Percentiles rank a stretch among this genome's conserved stretches.
These are phyloP conservation scores for Anguilla anguilla DNA, from an alignment of 2,797 vertebrate species.

Conservation along the genomic window DNA sequence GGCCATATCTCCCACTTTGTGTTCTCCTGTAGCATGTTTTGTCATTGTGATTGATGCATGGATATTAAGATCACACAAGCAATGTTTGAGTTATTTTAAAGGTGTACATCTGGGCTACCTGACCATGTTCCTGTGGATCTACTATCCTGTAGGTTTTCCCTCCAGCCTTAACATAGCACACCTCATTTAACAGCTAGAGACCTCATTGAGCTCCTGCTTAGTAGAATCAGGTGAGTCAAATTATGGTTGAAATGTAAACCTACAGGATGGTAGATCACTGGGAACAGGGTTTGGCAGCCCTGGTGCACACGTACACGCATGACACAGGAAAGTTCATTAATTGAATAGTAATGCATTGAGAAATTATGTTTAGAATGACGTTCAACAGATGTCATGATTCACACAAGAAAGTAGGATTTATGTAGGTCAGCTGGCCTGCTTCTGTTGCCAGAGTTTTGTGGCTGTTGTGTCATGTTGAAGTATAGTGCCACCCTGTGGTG, in stretches of 20 bases:
- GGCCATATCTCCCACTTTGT: background rate
- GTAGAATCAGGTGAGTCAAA: background rate
- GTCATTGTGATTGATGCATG: background rate
- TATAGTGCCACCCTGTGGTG: slow-evolving; percentile 49
- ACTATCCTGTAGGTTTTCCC: too few species aligned
- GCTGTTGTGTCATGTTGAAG: slow-evolving; percentile 16
- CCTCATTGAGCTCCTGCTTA: too few species aligned
- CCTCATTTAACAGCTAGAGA: too few species aligned
- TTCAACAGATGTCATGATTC: background rate
- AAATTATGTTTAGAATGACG: background rate
- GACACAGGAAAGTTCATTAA: background rate
- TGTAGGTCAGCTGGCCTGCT: background rate
- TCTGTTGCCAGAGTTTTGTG: background rate
- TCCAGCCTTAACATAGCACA: too few species aligned
- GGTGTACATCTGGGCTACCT: too few species aligned
- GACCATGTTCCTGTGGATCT: too few species aligned
- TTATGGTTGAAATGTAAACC: background rate
- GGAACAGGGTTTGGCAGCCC: background rate
- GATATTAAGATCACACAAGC: background rate
- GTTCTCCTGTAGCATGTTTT: background rate
- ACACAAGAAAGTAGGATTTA: background rate
- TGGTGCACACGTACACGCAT: background rate
- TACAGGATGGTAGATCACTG: background rate
- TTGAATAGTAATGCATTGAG: background rate
- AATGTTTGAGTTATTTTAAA: background rate